Conservation (phyloP, 2,797 vertebrate genomes). For the Silurus lanzhouensis region DNA sequence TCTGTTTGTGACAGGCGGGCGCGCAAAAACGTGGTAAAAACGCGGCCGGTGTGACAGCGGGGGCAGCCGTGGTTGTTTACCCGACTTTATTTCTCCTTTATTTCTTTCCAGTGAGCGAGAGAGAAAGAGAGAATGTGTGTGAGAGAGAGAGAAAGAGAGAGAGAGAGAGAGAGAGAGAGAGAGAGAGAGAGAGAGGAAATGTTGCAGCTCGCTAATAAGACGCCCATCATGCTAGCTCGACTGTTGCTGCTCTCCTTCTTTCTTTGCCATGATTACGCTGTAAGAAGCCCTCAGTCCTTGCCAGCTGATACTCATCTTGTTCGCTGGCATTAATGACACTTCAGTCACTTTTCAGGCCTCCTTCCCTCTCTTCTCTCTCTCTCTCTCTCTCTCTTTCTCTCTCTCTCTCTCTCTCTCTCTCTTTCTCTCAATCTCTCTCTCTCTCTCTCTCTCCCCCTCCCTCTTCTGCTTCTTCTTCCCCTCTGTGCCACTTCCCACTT, state of each 20-base stretch:
- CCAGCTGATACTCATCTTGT: conserved; percentile 96
- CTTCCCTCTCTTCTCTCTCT: not conserved
- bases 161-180: conserved; percentile 48
- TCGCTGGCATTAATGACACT: conserved; percentile 99
- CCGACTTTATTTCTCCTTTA: conserved; percentile 82
- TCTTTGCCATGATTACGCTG: conserved; percentile 90
- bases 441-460: conserved; percentile 70
- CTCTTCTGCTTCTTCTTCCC: conserved; percentile 59
- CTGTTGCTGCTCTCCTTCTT: conserved; percentile 73
- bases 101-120: conserved; percentile 76
- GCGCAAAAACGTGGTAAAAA: conserved; percentile 69
- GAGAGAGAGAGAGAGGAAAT: conserved; percentile 79
- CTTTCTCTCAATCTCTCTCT: too few relatives aligned
- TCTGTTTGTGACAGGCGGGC: conserved; percentile 79
- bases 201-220: conserved; percentile 91
- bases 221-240: conserved; percentile 86
- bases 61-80: conserved; percentile 82
- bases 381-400: too few relatives aligned
- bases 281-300: conserved; percentile 84
- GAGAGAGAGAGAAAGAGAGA: conserved; percentile 43
- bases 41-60: conserved; percentile 77
- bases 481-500: conserved; percentile 51
- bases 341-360: conserved; percentile 97
- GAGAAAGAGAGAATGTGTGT: conserved; percentile 53
- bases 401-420: not conserved